Percentiles rank a stretch among this genome's conserved stretches.
These are phyloP conservation scores for Drosophila guanche DNA, from an alignment of 1,140 invertebrate species.

Conservation along the genomic window DNA sequence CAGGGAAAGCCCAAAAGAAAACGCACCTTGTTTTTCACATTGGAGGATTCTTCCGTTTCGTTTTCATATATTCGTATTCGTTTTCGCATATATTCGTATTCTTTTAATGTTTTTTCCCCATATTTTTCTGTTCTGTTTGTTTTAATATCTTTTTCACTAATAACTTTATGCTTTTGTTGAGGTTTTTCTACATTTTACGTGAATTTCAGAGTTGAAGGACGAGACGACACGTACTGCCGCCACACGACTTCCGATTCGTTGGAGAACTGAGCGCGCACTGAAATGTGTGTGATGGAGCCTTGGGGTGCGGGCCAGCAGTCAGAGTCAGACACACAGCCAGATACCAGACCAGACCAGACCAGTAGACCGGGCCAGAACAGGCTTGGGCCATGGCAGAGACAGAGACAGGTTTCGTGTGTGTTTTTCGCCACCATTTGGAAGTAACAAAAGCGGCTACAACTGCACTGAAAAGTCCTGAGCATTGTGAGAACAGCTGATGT, in stretches of 20 bases:
- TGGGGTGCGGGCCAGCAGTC: constrained; percentile 9
- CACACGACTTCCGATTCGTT: constrained; percentile 40
- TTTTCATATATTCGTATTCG: constrained; percentile 11
- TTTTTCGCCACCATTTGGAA: constrained; percentile 37
- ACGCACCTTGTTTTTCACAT: constrained; percentile 37
- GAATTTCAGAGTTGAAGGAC: constrained; percentile 36
- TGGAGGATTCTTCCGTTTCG: constrained; percentile 6
- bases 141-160: constrained; percentile 26
- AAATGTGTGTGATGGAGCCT: constrained; percentile 15
- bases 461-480: constrained; percentile 42
- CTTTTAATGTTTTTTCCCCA: background rate
- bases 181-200: constrained; percentile 33
- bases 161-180: constrained; percentile 22
- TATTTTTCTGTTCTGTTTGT: constrained; percentile 5
- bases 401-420: constrained; percentile 35
- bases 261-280: constrained; percentile 65
- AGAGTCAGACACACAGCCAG: background rate
- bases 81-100: constrained; percentile 3
- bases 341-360: constrained; percentile 6
- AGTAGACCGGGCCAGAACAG: constrained; percentile 14
- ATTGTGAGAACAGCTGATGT: constrained; percentile 64
- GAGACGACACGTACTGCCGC: constrained; percentile 4
- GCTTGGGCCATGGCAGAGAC: constrained; percentile 28
- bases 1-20: constrained; percentile 18
- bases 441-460: constrained; percentile 30